Evolutionary conservation across 2,888 invertebrate species (phyloP).

Genomic region (Microchrysa polita): DNA sequence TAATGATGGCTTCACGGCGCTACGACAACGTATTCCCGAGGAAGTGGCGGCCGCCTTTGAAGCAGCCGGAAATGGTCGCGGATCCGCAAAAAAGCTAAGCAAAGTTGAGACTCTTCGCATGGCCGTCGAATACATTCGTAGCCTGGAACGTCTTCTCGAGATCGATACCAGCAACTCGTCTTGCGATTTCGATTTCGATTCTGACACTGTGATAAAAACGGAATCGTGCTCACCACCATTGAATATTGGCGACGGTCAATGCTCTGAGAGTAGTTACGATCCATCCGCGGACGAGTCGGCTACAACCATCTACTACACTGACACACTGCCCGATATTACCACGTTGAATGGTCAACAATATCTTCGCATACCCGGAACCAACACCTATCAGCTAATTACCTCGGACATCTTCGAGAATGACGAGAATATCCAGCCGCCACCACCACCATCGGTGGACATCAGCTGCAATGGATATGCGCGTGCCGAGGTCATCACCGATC

Average conservation of each 20-base stretch:
- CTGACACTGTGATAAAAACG: slow-evolving; percentile 58
- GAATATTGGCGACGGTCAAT: slow-evolving; percentile 26
- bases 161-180: slow-evolving; percentile 65
- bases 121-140: slow-evolving; percentile 90
- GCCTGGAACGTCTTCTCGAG: slow-evolving; percentile 78
- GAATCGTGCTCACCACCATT: slow-evolving; percentile 52
- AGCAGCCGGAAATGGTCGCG: slow-evolving; percentile 68
- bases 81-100: slow-evolving; percentile 80
- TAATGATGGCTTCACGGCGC: slow-evolving; percentile 89
- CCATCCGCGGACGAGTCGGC: slow-evolving; percentile 46
- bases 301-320: slow-evolving; percentile 47
- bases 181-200: slow-evolving; percentile 32
- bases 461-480: slow-evolving; percentile 47
- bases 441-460: slow-evolving; percentile 48
- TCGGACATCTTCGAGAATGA: slow-evolving; percentile 71
- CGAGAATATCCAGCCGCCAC: slow-evolving; percentile 69
- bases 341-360: slow-evolving; percentile 67
- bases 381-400: slow-evolving; percentile 72
- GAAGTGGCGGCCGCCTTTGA: slow-evolving; percentile 79
- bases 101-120: slow-evolving; percentile 90
- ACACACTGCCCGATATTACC: slow-evolving; percentile 64
- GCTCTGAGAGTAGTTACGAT: slow-evolving; percentile 46
- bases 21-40: slow-evolving; percentile 86
- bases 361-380: slow-evolving; percentile 69
- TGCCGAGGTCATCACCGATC: slow-evolving; percentile 35